Conservation (phyloP, 2,797 vertebrate species). For the Falco novaeseelandiae region DNA sequence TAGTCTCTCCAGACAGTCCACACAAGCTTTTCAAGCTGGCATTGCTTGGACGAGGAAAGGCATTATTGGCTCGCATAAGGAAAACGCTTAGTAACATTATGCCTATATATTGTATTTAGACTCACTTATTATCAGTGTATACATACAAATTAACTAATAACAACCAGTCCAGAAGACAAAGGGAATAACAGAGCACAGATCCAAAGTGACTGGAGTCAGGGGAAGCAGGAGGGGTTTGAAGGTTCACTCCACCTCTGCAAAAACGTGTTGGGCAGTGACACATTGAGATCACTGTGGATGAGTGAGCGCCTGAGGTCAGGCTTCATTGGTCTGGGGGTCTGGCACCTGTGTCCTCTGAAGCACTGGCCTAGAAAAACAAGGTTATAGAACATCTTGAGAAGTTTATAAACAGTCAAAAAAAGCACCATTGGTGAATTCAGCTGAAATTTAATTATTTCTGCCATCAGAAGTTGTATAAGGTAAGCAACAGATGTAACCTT, state of each 20-base stretch:
- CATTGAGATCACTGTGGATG: neutral
- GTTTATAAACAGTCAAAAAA: neutral
- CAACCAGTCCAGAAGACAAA: neutral
- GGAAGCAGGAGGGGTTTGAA: neutral
- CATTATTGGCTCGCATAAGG: neutral
- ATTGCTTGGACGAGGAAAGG: neutral
- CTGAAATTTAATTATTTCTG: neutral
- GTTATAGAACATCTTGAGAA: neutral
- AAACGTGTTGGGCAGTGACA: neutral
- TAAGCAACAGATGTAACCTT: neutral
- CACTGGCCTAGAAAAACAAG: neutral
- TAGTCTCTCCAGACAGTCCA: neutral
- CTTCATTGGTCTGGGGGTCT: neutral
- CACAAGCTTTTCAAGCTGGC: neutral
- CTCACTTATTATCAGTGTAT: neutral
- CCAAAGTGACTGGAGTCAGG: rapidly evolving
- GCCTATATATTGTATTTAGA: neutral
- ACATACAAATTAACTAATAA: neutral
- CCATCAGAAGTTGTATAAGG: neutral
- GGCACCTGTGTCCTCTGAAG: neutral
- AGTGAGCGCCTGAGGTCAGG: neutral
- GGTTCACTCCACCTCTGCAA: neutral
- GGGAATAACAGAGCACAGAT: neutral
- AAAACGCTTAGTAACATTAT: neutral
- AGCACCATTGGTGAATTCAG: neutral